Percentiles rank a stretch among this genome's conserved stretches.
Conservation (phyloP, 1,140 invertebrate species). For the Medauroidea extradentata region DNA sequence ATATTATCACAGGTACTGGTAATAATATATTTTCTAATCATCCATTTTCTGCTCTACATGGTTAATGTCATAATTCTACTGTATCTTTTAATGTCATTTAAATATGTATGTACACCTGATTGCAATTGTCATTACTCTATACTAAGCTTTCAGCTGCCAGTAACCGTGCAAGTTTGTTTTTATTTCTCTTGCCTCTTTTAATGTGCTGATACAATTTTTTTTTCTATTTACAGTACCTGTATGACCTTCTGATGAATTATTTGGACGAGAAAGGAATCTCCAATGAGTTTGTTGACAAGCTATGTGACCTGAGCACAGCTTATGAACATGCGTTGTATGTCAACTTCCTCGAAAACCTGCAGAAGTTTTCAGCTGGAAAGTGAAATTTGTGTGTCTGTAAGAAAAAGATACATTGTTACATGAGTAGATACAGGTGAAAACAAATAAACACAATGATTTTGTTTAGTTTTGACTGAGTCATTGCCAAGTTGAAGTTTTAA, state of each 20-base stretch:
- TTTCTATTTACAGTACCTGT: conserved; percentile 86
- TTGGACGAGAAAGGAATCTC: conserved; percentile 89
- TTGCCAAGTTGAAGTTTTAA: too few species aligned
- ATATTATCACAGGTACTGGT: too few species aligned
- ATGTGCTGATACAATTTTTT: conserved; percentile 26
- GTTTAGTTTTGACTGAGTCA: too few species aligned
- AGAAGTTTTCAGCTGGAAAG: conserved; percentile 73
- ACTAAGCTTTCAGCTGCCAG: background rate
- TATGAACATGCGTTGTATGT: conserved; percentile 91
- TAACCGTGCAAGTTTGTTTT: background rate
- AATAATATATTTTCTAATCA: too few species aligned
- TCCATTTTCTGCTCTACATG: too few species aligned
- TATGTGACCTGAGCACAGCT: conserved; percentile 78
- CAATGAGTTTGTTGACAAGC: conserved; percentile 85
- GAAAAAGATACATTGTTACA: background rate
- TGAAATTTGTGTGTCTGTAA: conserved; percentile 30
- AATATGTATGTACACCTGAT: conserved; percentile 1
- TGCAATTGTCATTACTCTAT: background rate
- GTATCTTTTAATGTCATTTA: too few species aligned
- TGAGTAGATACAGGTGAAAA: too few species aligned
- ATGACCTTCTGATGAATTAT: conserved; percentile 89
- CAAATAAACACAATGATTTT: too few species aligned
- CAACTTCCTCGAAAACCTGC: conserved; percentile 75
- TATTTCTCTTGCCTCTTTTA: background rate
- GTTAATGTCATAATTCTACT: too few species aligned